Base-by-base conservation (phyloP, 1,140 invertebrate species). In the Uloborus diversus region DNA sequence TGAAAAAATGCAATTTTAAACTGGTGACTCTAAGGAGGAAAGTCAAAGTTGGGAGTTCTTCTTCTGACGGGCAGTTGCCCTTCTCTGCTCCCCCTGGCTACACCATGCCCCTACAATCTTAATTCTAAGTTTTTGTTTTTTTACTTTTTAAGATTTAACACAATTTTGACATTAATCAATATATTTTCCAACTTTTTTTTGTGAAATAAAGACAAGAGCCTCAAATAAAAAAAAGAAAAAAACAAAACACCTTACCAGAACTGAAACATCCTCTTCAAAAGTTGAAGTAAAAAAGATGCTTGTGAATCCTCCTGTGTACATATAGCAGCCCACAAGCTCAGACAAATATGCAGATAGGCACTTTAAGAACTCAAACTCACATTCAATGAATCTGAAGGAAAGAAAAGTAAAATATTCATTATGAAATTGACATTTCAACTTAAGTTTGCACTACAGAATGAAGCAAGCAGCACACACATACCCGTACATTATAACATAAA, bases 361-460 rank as follows among this genome's bases (percentile, higher is more conserved):
- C 35, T 69, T 69, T 49, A 69, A 23, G 25, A 69, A 69, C 4
- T 69, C 66, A 20, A 30, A 17, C 9, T 69, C 66, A 69, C 17
- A 53, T n/a, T 69, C 47, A 25, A 27, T 56, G 28, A 69, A 69
- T n/a, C 66, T 69, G 30, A 14, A 28, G 14, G 5, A 51, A 13
- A 53, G n/a, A 37, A 64, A 37, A 35, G 11, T 13, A 59, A 5
- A 35, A 28, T 59, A 59, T 28, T 59, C 23, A 7, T n/a, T n/a
- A 20, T 1, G 2, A 20, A 56, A 14, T 56, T 56, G 20, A 56
- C 57, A 27, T 28, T 23, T 3, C 1, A 0, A 0, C 30, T 30
- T 59, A 28, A 42, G 37, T 42, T 42, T 42, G 7, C 7, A 42
- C 7, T 42, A 42, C 7, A 42, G 17, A 17, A 42, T 42, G 17